phyloP scores from a whole-genome alignment of 2,888 invertebrate species.

The Lasioglossum calceatum region DNA sequence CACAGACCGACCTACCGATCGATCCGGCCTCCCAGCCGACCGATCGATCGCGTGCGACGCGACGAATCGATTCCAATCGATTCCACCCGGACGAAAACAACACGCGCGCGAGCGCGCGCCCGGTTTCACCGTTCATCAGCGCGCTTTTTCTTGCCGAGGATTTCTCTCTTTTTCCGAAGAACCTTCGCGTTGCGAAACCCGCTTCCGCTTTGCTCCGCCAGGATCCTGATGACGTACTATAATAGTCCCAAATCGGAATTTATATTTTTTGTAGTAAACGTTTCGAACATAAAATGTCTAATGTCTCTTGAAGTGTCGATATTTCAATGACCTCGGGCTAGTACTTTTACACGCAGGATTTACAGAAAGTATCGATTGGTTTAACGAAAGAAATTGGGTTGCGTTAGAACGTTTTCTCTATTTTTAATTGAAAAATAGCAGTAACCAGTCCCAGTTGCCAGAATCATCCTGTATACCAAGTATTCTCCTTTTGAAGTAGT shows the following conservation, averaged over 20 bases:
- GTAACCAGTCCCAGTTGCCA: too few relatives aligned
- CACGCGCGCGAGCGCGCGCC: constrained; percentile 19
- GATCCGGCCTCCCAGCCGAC: constrained; percentile 36
- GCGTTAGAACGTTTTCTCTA: too few relatives aligned
- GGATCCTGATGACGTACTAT: not conserved
- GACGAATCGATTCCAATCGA: constrained; percentile 16
- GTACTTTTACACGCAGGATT: too few relatives aligned
- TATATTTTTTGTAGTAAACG: too few relatives aligned
- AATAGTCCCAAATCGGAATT: not conserved
- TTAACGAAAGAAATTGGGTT: too few relatives aligned
- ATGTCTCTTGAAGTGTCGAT: too few relatives aligned
- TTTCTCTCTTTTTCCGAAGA: constrained; percentile 39
- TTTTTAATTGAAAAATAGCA: too few relatives aligned
- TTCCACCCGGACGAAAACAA: constrained; percentile 22
- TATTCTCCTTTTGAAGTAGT: not conserved
- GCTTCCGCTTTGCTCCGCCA: not conserved
- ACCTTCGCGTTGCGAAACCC: not conserved
- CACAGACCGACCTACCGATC: constrained; percentile 47
- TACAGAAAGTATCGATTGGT: too few relatives aligned
- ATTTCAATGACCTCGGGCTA: too few relatives aligned
- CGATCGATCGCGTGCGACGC: constrained; percentile 21
- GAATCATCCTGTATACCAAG: not conserved
- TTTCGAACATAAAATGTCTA: too few relatives aligned
- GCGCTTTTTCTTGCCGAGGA: constrained; percentile 27
- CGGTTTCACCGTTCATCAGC: constrained; percentile 40